Evolutionary conservation across 2,113 vertebrate genomes (phyloP), one percentile per base, ranked within the genome.

Genomic region (Neotragus moschatus): DNA sequence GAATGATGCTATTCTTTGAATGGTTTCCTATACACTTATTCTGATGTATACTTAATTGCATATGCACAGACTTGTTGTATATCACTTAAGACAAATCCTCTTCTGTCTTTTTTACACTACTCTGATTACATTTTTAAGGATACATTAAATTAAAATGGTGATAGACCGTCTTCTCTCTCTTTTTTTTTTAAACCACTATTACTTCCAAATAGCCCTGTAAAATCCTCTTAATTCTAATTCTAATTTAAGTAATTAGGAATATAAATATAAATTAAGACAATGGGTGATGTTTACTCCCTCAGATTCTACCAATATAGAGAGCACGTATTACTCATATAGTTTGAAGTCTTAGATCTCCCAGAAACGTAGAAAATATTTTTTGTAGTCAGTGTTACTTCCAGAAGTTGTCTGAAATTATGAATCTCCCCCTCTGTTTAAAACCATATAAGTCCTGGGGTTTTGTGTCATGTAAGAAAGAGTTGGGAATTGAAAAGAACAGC

Each of bases 191-290:
- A 97, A 88, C n/a, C 84, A 93, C 70, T 82, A 97, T 97, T 97
- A 96, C 94, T 96, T 97, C 84, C 88, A 97, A 98, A 98, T 97
- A 94, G 94, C 92, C 90, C 85, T 97, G 88, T 97, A 97, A 97
- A 94, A 90, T 95, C 87, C 36, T 97, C 84, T 97, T 97, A 97
- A 97, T 98, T 97, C 92, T 81, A 81, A 53, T 81, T n/a, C 96
- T 97, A 97, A 97, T 98, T 97, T 96, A 97, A 95, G 96, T 97
- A 97, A 94, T 96, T 97, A 98, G 81, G 92, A 95, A 97, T 97
- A 97, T 95, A 97, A 95, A 63, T 94, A 96, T 97, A 97, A 95
- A 95, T 93, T 97, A 94, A 94, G 95, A 82, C 91, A 97, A 91
- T 85, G 97, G 85, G 43, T 90, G 93, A 92, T 66, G 66, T 95